Percentiles rank a stretch among this genome's conserved stretches.
phyloP scores from a whole-genome alignment of 2,113 vertebrate species.

The Propithecus coquereli region DNA sequence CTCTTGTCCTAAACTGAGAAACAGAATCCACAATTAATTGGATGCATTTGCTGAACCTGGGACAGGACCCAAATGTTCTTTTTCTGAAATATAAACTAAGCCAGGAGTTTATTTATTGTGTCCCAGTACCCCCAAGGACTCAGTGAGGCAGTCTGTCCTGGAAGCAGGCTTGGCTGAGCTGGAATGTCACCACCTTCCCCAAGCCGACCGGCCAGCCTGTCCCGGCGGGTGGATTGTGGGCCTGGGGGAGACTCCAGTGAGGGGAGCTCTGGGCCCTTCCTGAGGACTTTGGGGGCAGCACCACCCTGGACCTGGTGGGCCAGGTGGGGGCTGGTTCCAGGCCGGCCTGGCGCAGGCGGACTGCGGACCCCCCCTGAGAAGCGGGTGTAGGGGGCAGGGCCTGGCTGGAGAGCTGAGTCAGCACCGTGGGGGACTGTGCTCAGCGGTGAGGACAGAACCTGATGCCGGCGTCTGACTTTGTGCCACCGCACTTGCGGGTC shows the following conservation, averaged over 20 bases:
- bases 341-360: not conserved
- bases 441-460: not conserved
- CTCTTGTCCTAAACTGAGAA: not conserved
- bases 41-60: slow-evolving; percentile 23
- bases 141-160: not conserved
- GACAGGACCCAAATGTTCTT: not conserved
- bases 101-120: not conserved
- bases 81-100: slow-evolving; percentile 22
- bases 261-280: not conserved
- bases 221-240: not conserved
- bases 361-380: not conserved
- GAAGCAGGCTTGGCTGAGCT: not conserved
- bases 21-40: not conserved
- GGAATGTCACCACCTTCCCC: not conserved
- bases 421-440: not conserved
- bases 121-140: not conserved
- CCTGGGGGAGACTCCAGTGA: not conserved
- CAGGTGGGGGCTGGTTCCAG: rapidly evolving
- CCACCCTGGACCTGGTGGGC: not conserved
- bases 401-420: not conserved
- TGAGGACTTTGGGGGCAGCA: rapidly evolving
- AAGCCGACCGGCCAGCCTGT: not conserved
- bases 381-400: not conserved
- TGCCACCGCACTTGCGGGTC: not conserved
- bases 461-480: not conserved